Conservation (phyloP, 2,113 vertebrate species). For the Telmatochromis sp. region DNA sequence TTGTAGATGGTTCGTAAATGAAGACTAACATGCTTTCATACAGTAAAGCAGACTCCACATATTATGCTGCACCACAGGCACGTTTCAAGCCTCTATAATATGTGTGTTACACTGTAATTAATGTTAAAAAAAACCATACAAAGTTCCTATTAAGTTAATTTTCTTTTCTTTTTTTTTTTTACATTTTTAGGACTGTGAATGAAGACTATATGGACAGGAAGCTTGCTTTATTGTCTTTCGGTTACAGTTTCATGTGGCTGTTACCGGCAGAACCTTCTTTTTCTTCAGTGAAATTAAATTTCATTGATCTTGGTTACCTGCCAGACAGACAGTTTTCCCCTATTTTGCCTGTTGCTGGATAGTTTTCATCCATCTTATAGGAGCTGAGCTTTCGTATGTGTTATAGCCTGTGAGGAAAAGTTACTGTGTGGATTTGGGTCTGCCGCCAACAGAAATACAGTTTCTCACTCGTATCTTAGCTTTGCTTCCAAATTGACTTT, state of each 20-base stretch:
- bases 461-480: background rate
- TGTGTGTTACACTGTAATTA: background rate
- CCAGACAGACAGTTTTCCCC: slow-evolving; percentile 33
- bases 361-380: background rate
- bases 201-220: background rate
- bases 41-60: background rate
- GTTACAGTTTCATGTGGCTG: background rate
- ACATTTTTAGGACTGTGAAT: background rate
- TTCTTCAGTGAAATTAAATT: background rate
- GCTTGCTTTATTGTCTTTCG: background rate
- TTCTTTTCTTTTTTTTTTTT: accelerated
- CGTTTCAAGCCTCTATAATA: background rate
- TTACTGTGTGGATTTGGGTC: slow-evolving; percentile 34
- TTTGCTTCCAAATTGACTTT: background rate
- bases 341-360: background rate
- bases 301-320: slow-evolving; percentile 28
- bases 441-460: slow-evolving; percentile 1
- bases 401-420: slow-evolving; percentile 13
- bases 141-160: background rate
- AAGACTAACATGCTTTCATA: background rate
- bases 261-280: background rate
- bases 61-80: background rate
- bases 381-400: background rate
- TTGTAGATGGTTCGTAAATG: background rate
- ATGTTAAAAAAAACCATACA: background rate